Conservation (phyloP, 2,113 vertebrate genomes). For the Nycticebus coucang region DNA sequence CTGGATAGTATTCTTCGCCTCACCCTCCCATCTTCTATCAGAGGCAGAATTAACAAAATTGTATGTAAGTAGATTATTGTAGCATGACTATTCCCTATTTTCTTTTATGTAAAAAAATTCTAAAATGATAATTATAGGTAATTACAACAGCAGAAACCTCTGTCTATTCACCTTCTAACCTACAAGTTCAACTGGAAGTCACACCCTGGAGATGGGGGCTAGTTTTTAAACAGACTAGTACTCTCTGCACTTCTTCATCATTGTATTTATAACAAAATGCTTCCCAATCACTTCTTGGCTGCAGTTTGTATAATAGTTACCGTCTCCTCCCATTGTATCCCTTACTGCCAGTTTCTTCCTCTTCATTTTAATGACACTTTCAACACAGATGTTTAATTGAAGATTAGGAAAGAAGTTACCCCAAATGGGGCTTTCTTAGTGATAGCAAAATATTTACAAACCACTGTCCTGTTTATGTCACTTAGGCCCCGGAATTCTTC, state of each 20-base stretch:
- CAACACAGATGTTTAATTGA: slow-evolving; percentile 30
- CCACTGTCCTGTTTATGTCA: not conserved
- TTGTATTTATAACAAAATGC: not conserved
- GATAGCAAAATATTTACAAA: slow-evolving; percentile 21
- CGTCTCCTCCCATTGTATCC: not conserved
- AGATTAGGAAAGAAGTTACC: slow-evolving; percentile 12
- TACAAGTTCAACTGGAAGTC: slow-evolving; percentile 52
- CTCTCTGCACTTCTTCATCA: not conserved
- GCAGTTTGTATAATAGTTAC: not conserved
- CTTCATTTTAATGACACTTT: slow-evolving; percentile 42
- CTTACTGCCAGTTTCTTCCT: not conserved
- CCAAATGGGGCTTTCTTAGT: not conserved
- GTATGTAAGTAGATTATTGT: slow-evolving; percentile 55
- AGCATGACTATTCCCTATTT: slow-evolving; percentile 68
- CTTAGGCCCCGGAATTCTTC: not conserved
- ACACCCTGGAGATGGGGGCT: not conserved
- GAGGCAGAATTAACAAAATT: slow-evolving; percentile 70
- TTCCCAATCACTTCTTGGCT: not conserved
- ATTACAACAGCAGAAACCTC: slow-evolving; percentile 55
- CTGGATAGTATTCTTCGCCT: not conserved
- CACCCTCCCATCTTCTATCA: not conserved
- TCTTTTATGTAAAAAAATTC: slow-evolving; percentile 78
- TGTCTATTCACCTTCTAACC: slow-evolving; percentile 53
- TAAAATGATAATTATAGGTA: slow-evolving; percentile 68
- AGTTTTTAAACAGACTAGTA: not conserved